Conservation (phyloP, 2,113 vertebrate genomes). For the Jacana jacana region DNA sequence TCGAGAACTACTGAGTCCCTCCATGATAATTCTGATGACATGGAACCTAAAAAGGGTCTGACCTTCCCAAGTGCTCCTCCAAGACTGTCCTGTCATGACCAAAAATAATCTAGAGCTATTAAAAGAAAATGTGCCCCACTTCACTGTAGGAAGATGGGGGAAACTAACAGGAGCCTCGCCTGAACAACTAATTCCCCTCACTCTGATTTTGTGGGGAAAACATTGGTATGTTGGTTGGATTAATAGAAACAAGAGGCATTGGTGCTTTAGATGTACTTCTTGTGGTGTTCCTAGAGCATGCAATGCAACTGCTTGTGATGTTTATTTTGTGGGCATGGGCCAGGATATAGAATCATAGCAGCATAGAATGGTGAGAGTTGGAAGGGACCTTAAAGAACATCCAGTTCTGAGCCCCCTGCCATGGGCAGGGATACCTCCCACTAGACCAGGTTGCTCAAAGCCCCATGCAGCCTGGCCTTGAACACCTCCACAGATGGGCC, state of each 20-base stretch:
- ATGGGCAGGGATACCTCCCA: background rate
- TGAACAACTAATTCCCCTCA: background rate
- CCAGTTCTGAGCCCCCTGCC: background rate
- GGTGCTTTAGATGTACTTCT: background rate
- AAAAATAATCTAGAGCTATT: background rate
- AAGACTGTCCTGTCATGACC: background rate
- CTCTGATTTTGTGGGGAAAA: background rate
- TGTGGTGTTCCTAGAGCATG: background rate
- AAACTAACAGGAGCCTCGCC: background rate
- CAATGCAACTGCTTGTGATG: background rate
- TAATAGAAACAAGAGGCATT: background rate
- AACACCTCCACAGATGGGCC: no score
- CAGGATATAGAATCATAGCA: background rate
- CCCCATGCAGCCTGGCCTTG: no score
- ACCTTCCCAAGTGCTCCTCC: background rate
- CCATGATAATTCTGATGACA: background rate
- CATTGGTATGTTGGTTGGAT: background rate
- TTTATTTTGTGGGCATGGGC: background rate
- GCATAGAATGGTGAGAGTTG: background rate
- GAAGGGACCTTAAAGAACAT: background rate
- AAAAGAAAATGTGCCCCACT: background rate
- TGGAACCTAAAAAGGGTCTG: background rate
- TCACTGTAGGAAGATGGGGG: no score
- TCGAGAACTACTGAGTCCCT: background rate
- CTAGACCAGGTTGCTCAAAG: no score